Conservation (phyloP, 2,797 vertebrate species). For the Bryconaethiops microstoma region DNA sequence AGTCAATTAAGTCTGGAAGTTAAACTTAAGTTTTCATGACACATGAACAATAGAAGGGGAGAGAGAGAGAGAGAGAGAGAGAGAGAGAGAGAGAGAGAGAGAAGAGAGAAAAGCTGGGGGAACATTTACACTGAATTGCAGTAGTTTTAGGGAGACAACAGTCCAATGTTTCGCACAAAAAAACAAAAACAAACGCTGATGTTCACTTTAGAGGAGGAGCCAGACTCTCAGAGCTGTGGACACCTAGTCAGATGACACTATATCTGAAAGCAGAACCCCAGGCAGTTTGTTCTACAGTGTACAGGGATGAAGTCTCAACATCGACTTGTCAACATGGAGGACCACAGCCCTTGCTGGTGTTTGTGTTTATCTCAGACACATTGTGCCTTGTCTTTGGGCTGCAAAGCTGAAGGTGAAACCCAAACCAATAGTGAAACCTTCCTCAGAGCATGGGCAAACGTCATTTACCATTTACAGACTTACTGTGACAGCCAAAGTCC, state of each 20-base stretch:
- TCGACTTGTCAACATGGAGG: neutral
- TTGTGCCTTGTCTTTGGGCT: neutral
- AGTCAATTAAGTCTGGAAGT: too few relatives aligned
- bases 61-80: constrained; percentile 4
- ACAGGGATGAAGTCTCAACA: neutral
- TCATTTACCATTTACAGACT: constrained; percentile 5
- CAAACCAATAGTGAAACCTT: neutral
- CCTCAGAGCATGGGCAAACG: constrained; percentile 11
- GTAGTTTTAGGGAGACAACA: too few relatives aligned
- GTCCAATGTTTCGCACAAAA: too few relatives aligned
- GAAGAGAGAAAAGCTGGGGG: neutral
- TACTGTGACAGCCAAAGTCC: neutral
- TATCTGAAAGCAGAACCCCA: neutral
- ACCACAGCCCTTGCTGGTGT: neutral
- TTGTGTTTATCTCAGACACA: neutral
- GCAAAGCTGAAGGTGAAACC: neutral
- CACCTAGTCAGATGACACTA: neutral
- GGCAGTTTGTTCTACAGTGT: neutral
- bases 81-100: constrained; percentile 4
- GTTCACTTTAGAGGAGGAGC: too few relatives aligned
- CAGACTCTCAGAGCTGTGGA: neutral
- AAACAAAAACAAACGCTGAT: too few relatives aligned
- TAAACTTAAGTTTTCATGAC: too few relatives aligned
- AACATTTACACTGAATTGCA: too few relatives aligned
- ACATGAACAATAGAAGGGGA: too few relatives aligned